Evolutionary conservation across 2,888 invertebrate species (phyloP).

Genomic region (Sinhomidia bicolor): DNA sequence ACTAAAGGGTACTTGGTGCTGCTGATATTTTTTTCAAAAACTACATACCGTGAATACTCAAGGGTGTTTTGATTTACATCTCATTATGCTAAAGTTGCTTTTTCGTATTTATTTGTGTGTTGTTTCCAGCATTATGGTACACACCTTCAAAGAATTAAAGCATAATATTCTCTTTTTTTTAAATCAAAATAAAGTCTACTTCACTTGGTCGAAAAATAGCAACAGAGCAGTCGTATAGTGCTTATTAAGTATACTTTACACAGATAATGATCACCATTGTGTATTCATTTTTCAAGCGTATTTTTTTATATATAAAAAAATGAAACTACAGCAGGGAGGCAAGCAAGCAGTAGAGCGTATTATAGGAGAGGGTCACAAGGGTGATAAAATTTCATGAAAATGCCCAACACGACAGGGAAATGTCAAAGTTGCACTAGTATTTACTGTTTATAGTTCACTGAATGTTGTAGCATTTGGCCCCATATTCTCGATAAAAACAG

Average conservation of each 20-base stretch:
- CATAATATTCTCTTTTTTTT: no score
- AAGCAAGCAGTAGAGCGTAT: no score
- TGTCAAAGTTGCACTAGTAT: neutral
- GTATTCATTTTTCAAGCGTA: no score
- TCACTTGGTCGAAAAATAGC: no score
- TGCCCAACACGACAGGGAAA: neutral
- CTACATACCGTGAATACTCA: neutral
- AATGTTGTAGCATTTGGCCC: neutral
- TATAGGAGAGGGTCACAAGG: neutral
- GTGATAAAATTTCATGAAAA: constrained; percentile 8
- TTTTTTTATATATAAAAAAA: no score
- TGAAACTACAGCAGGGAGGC: no score
- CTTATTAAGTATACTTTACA: no score
- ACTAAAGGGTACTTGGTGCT: neutral
- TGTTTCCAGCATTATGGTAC: no score
- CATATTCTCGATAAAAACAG: no score
- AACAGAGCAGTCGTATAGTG: no score
- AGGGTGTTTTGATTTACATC: constrained; percentile 1
- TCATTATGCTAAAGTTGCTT: neutral
- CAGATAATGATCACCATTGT: no score
- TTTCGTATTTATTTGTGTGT: neutral
- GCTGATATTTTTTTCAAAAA: neutral
- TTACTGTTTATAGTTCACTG: neutral
- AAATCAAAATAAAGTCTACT: no score
- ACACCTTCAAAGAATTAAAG: neutral